Conservation (phyloP, 2,888 invertebrate species). For the Cosmorhoe ocellata region DNA sequence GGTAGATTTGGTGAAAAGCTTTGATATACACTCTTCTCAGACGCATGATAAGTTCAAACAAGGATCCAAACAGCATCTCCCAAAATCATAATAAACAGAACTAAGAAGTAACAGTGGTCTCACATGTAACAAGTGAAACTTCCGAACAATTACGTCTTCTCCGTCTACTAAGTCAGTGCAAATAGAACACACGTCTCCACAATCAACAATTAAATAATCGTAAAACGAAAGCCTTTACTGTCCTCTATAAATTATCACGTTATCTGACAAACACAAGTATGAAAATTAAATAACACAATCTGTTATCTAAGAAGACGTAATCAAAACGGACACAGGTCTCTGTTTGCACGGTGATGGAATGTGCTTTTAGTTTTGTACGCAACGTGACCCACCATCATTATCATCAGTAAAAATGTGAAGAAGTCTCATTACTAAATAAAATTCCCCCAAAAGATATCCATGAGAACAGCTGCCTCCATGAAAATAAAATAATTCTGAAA, state of each 20-base stretch:
- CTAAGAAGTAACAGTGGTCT: no score
- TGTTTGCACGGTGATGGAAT: conserved; percentile 14
- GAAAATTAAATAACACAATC: conserved; percentile 68
- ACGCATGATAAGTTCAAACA: no score
- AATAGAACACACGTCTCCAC: conserved; percentile 59
- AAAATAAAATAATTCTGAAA: no score
- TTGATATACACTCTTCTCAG: no score
- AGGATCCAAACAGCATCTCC: no score
- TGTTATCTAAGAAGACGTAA: conserved; percentile 67
- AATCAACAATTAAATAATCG: conserved; percentile 72
- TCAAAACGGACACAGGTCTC: conserved; percentile 67
- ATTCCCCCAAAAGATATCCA: no score
- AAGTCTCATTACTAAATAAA: no score
- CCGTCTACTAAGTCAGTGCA: conserved; percentile 46
- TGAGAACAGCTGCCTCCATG: no score
- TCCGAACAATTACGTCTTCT: not conserved
- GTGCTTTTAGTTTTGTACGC: conserved; percentile 1
- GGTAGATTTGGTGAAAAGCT: no score
- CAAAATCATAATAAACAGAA: no score
- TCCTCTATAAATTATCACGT: conserved; percentile 71
- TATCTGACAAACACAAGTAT: conserved; percentile 70
- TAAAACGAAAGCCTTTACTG: conserved; percentile 69
- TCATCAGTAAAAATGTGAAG: no score
- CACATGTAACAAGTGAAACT: conserved; percentile 11
- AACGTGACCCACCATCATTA: not conserved